Evolutionary conservation across 2,888 invertebrate genomes (phyloP).

Genomic region (Folsomia manolachei): DNA sequence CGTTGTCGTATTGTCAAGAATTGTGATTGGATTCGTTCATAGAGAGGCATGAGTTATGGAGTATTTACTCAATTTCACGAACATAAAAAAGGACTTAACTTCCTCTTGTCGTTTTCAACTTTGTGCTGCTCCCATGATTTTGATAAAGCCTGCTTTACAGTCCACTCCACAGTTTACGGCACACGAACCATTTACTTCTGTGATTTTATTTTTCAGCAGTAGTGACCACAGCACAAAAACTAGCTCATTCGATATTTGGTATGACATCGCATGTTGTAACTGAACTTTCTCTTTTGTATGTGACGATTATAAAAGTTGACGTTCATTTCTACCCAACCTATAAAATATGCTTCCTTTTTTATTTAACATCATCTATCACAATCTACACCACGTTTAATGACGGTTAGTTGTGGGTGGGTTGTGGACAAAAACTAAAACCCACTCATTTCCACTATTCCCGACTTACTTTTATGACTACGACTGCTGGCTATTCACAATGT

Average conservation of each 20-base stretch:
- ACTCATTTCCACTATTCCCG: background rate
- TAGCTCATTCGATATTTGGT: background rate
- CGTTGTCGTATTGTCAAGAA: background rate
- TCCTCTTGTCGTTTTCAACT: constrained; percentile 16
- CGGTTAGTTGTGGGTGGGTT: background rate
- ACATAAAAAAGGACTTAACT: constrained; percentile 23
- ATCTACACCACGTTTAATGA: background rate
- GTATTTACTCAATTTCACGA: constrained; percentile 18
- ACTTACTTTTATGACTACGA: background rate
- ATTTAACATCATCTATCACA: background rate
- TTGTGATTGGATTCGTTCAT: background rate
- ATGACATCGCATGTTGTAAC: background rate
- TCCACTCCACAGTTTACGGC: too few relatives aligned
- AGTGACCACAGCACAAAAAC: background rate
- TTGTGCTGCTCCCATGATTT: background rate
- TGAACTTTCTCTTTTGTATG: too few relatives aligned
- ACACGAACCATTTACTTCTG: background rate
- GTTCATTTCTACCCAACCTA: background rate
- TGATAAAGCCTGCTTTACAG: too few relatives aligned
- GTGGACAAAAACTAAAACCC: background rate
- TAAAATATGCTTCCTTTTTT: background rate
- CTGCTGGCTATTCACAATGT: background rate
- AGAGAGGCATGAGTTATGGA: constrained; percentile 13
- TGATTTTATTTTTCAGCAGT: too few relatives aligned
- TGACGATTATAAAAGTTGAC: background rate